These are phyloP conservation scores for Trachurus trachurus DNA, from an alignment of 2,797 vertebrate genomes.

Conservation along the genomic window DNA sequence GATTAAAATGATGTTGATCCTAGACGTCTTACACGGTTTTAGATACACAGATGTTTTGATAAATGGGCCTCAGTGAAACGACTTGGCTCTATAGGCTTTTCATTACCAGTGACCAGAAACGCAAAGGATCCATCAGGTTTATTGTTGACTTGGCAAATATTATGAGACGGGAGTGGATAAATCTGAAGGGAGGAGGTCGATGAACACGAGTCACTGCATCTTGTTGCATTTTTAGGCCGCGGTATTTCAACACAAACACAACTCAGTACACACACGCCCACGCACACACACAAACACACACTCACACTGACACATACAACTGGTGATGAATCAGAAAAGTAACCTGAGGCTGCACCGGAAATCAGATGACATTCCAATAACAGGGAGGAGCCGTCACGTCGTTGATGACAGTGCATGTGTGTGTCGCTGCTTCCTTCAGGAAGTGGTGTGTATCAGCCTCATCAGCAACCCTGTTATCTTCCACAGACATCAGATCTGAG, in stretches of 20 bases:
- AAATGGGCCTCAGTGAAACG: constrained; percentile 42
- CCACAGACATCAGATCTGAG: constrained; percentile 52
- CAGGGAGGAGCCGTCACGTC: constrained; percentile 42
- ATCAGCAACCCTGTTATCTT: constrained; percentile 58
- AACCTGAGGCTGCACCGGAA: constrained; percentile 55
- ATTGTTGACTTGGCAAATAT: constrained; percentile 77
- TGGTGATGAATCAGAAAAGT: constrained; percentile 65
- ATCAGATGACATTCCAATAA: constrained; percentile 71
- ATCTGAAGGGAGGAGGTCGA: constrained; percentile 58
- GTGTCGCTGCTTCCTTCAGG: constrained; percentile 31
- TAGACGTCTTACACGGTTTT: constrained; percentile 21
- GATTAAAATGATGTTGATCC: constrained; percentile 42
- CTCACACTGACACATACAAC: constrained; percentile 19
- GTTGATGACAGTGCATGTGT: constrained; percentile 41
- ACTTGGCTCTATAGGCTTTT: constrained; percentile 46
- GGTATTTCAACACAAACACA: constrained; percentile 45
- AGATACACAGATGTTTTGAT: constrained; percentile 39
- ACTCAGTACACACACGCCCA: constrained; percentile 4
- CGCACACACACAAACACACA: not conserved
- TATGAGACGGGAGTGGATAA: constrained; percentile 64
- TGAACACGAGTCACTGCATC: constrained; percentile 49
- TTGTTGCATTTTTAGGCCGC: constrained; percentile 54
- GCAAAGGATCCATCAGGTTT: constrained; percentile 61
- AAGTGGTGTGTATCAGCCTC: constrained; percentile 38
- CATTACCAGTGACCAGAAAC: constrained; percentile 52